Evolutionary conservation across 2,113 vertebrate genomes (phyloP), one percentile per base, ranked within the genome.

Genomic region (Lycaon pictus): DNA sequence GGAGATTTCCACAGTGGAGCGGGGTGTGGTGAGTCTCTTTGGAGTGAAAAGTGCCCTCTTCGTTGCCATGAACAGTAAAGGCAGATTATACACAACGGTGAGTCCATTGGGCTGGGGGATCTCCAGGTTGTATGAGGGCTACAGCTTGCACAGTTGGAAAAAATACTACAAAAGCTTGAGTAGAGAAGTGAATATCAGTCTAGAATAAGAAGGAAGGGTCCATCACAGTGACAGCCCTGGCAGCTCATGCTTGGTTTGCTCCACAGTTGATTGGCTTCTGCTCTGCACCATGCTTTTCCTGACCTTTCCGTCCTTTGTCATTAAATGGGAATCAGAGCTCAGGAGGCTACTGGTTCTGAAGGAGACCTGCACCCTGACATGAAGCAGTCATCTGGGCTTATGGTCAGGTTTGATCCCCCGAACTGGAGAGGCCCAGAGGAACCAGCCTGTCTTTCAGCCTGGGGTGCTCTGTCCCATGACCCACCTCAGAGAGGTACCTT

Each of bases 1-100:
- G 97, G 99, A 99, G 98, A 99, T 99, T 98, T 99, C 99, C 80
- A 99, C 99, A 10, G 99, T 99, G 98, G 99, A 99, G 95, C 98
- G 99, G 98, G 99, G 99, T 32, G 99, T 99, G 97, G 99, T 99
- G 96, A 99, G 99, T 98, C 99, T 99, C 32, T 99, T 99, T 19
- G 99, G 99, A 92, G 98, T 99, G 98, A 99, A 97, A 98, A 99
- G 99, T 55, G 98, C 98, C 97, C 97, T 99, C 97, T 99, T 99
- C 98, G 95, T 99, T 9, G 99, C 99, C 96, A 99, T 99, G 99
- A 99, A 99, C 98, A 99, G 97, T 98, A 99, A 99, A 92, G 99
- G 99, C 69, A 99, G 99, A 98, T 97, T 99, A 25, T 99, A 99
- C 85, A 99, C 99, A 98, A 99, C 99, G 94, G 99, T 99, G 99